A percentile compares a stretch with the other conserved stretches of the same genome.
These are phyloP conservation scores for Atta colombica DNA, from an alignment of 1,140 invertebrate species.

Conservation along the genomic window DNA sequence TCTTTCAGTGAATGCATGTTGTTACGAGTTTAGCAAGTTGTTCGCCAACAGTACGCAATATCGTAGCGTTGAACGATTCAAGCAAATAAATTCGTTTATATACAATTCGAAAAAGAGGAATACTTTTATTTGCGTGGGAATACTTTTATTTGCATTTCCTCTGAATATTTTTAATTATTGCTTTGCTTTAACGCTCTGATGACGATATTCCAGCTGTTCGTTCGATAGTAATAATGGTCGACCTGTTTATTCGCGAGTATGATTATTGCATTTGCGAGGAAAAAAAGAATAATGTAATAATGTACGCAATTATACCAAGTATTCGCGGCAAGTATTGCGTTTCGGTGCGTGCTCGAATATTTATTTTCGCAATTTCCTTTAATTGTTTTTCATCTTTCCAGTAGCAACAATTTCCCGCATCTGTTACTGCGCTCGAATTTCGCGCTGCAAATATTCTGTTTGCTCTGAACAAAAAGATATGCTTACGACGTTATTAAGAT, in stretches of 20 bases:
- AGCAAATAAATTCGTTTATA: not conserved
- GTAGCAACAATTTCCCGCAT: constrained; percentile 66
- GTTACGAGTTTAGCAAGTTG: constrained; percentile 8
- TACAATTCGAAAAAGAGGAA: not conserved
- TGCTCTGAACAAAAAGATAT: not conserved
- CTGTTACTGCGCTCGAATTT: constrained; percentile 27
- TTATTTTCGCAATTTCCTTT: constrained; percentile 62
- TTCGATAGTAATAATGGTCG: constrained; percentile 19
- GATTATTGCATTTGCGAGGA: constrained; percentile 27
- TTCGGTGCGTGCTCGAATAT: constrained; percentile 34
- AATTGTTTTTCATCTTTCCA: constrained; percentile 53
- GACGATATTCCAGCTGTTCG: not conserved
- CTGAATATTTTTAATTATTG: constrained; percentile 36
- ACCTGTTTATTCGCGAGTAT: constrained; percentile 36
- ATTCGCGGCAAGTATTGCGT: not conserved
- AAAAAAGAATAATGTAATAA: constrained; percentile 42
- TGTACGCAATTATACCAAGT: constrained; percentile 31
- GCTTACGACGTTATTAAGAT: constrained; percentile 23
- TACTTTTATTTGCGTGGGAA: not conserved
- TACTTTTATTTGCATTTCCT: not conserved
- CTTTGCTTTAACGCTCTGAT: constrained; percentile 7
- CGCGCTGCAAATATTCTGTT: not conserved
- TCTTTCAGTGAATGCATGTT: not conserved
- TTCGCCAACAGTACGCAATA: not conserved
- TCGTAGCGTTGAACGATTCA: not conserved